Base-by-base conservation (phyloP, 2,797 vertebrate genomes). In the Cossypha dichroa region DNA sequence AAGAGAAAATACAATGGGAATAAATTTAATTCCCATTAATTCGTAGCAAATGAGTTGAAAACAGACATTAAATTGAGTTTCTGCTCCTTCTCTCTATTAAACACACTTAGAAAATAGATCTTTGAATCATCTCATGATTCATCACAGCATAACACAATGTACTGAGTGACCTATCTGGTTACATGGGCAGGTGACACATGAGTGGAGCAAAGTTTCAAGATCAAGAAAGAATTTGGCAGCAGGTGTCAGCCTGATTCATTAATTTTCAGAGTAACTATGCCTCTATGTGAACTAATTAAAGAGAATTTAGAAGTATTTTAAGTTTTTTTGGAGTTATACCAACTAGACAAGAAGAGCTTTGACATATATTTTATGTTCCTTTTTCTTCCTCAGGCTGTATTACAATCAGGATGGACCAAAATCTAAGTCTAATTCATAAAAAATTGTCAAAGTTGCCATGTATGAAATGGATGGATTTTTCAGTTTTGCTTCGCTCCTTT, bases 111-210 rank as follows among this genome's bases (percentile, higher is more conserved):
- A 76, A 93, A 95, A 90, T 12, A 93, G 75, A 83, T 15, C 75
- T 75, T 93, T 88, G 68, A 77, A 90, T 94, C 88, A 88, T 11
- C 59, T 73, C 19, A 14, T 92, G 93, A 93, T 92, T 95, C 85
- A 85, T 13, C 68, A 7, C 9, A 75, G 80, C 83, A 34, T 12
- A 92, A 74, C 46, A 90, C 0, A 0, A 86, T 36, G 76, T 4
- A 68, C 66, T 64, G 62, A 33, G 59, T 87, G 68, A 75, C 87
- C 68, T 75, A 21, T 90, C 92, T 51, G 67, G 73, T 93, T 90
- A 59, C 94, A 81, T 0, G 29, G 87, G 31, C 62, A 90, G 72
- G 76, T 68, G 91, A 67, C 75, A 93, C 18, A 29, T 3, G 76
- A 70, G 33, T 7, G 1, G 34, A 84, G 62, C 40, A 51, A 60